Conservation (phyloP, 2,888 invertebrate genomes). For the Ephialtes manifestator region DNA sequence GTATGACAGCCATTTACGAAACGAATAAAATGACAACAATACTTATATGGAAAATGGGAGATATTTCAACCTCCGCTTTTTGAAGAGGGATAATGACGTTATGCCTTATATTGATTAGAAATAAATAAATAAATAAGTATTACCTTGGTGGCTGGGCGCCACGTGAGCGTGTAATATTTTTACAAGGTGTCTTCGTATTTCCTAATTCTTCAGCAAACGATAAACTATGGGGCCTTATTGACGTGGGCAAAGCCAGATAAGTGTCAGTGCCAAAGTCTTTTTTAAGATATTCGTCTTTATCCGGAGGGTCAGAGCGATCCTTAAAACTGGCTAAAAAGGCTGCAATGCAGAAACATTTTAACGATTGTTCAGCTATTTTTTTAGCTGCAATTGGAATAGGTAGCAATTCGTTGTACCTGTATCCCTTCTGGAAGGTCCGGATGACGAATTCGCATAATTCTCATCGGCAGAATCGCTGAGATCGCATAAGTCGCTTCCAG, state of each 20-base stretch:
- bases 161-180: conserved; percentile 72
- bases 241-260: conserved; percentile 75
- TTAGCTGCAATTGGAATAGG: not conserved
- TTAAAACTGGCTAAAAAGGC: conserved; percentile 47
- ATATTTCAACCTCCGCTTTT: no score
- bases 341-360: conserved; percentile 5
- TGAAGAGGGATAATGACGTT: not conserved
- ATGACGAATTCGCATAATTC: conserved; percentile 80
- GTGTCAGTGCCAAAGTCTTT: conserved; percentile 63
- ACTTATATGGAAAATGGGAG: no score
- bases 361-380: not conserved
- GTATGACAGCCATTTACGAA: no score
- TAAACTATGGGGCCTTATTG: conserved; percentile 78
- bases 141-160: conserved; percentile 78
- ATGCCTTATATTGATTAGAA: not conserved
- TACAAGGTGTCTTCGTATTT: conserved; percentile 67
- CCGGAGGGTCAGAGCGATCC: conserved; percentile 50
- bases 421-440: conserved; percentile 61
- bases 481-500: conserved; percentile 88
- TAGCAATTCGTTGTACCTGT: conserved; percentile 56
- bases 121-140: not conserved
- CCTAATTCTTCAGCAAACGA: conserved; percentile 78
- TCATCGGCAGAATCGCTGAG: conserved; percentile 88
- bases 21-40: no score
- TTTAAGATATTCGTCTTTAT: conserved; percentile 65